Evolutionary conservation across 2,888 invertebrate species (phyloP), one percentile per base, ranked within the genome.

Genomic region (Scaptomyza reducta): DNA sequence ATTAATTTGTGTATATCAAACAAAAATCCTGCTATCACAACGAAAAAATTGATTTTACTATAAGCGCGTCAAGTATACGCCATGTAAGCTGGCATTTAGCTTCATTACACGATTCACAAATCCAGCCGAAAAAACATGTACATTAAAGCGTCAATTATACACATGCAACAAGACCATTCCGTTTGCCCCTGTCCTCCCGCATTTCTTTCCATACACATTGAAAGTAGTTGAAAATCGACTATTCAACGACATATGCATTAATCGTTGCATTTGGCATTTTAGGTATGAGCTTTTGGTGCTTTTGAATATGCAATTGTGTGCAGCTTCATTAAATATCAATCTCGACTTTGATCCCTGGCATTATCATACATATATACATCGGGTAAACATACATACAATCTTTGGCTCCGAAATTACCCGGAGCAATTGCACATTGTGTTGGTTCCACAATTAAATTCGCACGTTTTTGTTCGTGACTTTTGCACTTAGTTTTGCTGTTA

Each of bases 261-360:
- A 70, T 69, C 70, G 51, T 47, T 47, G 42, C 27, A 53, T n/a
- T 22, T 61, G 49, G 25, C 58, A 35, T 53, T 65, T 47, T 33
- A 3, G 38, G 38, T 14, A 14, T 38, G 14, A 1, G 29, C 7
- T 3, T 4, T 1, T 7, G 1, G 14, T n/a, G 16, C 35, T 54
- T 57, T 16, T 7, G 45, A 41, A 27, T 18, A 10, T 6, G 16
- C 35, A 7, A 29, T n/a, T n/a, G n/a, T n/a, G n/a, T 47, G 41
- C 40, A 42, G 46, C 58, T 65, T 56, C 72, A 72, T 73, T 67
- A 50, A 57, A 70, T 58, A 42, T 25, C 47, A 56, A 63, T 74
- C 51, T 53, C 16, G 40, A 33, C 47, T 25, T 46, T 25, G 38
- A 25, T 16, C 6, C 0, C 29, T 38, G 49, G 18, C 13, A 5